phyloP scores from a whole-genome alignment of 2,888 invertebrate genomes.

The Hermodice carunculata region DNA sequence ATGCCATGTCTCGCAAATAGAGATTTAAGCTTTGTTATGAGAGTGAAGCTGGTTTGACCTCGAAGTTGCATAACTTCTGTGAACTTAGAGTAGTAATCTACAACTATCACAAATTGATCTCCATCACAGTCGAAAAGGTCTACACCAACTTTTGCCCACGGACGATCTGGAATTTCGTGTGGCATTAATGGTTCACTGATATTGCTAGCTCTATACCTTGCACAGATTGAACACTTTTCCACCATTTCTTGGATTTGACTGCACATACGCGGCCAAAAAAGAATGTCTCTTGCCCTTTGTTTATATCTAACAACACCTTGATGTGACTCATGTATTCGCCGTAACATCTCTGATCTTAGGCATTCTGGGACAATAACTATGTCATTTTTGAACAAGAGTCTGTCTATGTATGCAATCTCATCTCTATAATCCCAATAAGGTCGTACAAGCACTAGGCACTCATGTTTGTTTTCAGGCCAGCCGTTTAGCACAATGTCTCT shows the following conservation, averaged over 20 bases:
- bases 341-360: neutral
- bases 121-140: no score
- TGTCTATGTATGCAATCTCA: conserved; percentile 12
- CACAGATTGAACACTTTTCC: conserved; percentile 2
- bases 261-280: conserved; percentile 12
- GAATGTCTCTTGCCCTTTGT: neutral
- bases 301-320: conserved; percentile 4
- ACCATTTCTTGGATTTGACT: conserved; percentile 3
- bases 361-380: conserved; percentile 6
- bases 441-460: neutral
- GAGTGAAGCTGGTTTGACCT: no score
- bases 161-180: no score
- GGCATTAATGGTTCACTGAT: no score
- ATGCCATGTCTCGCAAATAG: conserved; percentile 30
- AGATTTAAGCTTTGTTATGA: neutral
- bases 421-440: conserved; percentile 15
- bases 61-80: no score
- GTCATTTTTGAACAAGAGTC: conserved; percentile 6
- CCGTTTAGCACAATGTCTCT: no score
- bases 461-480: conserved; percentile 14
- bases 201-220: no score
- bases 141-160: no score
- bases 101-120: no score
- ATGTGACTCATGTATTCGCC: conserved; percentile 3
- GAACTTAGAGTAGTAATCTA: no score